phyloP scores from a whole-genome alignment of 1,140 invertebrate genomes.

The Procambarus virginalis region DNA sequence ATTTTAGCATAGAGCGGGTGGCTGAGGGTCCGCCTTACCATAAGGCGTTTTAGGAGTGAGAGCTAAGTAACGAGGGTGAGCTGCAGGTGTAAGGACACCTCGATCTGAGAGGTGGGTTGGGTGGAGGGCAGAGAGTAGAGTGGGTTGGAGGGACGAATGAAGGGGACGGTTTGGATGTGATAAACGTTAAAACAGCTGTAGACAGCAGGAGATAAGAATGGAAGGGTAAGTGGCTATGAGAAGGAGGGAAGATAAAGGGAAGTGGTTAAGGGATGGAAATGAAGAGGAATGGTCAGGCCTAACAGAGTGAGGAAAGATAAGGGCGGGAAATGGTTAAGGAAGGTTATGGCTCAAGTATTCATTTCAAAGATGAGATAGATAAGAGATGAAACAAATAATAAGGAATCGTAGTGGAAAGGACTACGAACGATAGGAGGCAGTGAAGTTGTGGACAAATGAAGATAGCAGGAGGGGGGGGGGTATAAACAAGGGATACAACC shows the following conservation, averaged over 20 bases:
- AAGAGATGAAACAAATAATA: background rate
- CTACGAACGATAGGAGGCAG: background rate
- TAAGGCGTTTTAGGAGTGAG: no score
- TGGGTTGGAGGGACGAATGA: background rate
- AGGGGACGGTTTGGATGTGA: background rate
- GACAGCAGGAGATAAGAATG: background rate
- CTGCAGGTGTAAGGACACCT: no score
- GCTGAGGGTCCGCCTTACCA: no score
- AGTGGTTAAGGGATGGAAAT: background rate
- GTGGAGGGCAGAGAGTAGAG: background rate
- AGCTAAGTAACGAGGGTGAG: no score
- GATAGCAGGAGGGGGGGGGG: background rate
- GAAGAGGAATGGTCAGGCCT: background rate
- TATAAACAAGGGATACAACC: background rate
- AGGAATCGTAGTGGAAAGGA: background rate
- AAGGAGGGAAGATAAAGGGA: background rate
- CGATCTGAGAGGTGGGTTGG: no score
- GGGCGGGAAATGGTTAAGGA: background rate
- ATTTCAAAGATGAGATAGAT: background rate
- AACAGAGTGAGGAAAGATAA: background rate
- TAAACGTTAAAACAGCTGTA: no score
- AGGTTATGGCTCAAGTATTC: background rate
- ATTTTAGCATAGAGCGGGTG: no score
- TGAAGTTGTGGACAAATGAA: background rate
- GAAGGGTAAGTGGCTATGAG: background rate